Conservation (phyloP, 2,797 vertebrate genomes). For the Rhabdophis nuchalis region DNA sequence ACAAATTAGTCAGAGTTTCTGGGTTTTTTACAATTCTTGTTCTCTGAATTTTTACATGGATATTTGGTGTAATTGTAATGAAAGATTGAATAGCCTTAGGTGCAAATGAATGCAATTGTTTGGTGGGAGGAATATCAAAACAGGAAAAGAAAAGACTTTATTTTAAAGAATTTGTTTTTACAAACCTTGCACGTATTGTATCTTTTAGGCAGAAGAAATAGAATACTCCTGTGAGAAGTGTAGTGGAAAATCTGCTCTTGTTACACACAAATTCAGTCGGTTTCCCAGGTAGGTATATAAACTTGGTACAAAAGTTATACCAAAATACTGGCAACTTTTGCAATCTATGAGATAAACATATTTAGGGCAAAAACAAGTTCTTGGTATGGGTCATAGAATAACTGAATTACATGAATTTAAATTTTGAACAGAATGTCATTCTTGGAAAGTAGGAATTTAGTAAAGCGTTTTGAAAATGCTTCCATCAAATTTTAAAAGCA, state of each 20-base stretch:
- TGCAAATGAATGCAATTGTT: neutral
- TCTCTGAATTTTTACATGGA: neutral
- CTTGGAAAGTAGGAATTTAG: neutral
- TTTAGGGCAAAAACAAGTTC: no score
- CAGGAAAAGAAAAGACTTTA: neutral
- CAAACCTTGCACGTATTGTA: slow-evolving; percentile 36
- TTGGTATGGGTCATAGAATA: neutral
- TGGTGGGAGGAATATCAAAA: neutral
- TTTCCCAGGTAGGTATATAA: slow-evolving; percentile 82
- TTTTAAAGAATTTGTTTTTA: fast-evolving
- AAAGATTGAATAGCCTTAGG: neutral
- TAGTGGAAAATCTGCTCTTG: slow-evolving; percentile 87
- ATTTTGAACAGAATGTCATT: neutral
- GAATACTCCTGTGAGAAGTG: slow-evolving; percentile 99
- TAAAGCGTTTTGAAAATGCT: neutral
- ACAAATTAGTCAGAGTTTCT: neutral
- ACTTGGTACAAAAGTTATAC: neutral
- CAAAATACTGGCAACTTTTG: slow-evolving; percentile 7
- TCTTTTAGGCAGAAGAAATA: slow-evolving; percentile 90
- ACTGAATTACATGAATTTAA: neutral
- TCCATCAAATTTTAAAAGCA: neutral
- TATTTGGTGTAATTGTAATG: neutral
- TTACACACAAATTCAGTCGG: slow-evolving; percentile 95
- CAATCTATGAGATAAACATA: neutral
- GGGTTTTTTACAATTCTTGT: neutral